These are phyloP conservation scores for Xylota segnis DNA, from an alignment of 2,888 invertebrate species.

Conservation along the genomic window DNA sequence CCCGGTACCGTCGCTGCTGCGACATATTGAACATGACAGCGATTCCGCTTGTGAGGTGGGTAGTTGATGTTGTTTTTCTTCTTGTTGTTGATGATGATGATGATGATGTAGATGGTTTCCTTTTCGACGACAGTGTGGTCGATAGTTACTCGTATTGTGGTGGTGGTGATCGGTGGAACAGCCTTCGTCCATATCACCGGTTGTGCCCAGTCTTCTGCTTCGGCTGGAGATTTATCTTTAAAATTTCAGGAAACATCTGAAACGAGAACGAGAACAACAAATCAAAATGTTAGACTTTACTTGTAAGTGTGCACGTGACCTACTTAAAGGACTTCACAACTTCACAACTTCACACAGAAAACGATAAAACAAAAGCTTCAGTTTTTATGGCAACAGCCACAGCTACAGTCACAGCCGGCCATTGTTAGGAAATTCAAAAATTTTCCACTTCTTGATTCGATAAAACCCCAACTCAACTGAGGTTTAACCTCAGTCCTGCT, in stretches of 20 bases:
- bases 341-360: neutral
- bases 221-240: slow-evolving; percentile 77
- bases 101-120: slow-evolving; percentile 41
- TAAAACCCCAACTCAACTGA: slow-evolving; percentile 24
- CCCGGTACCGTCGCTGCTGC: slow-evolving; percentile 28
- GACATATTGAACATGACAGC: slow-evolving; percentile 60
- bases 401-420: slow-evolving; percentile 30
- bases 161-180: slow-evolving; percentile 75
- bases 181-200: slow-evolving; percentile 79
- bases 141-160: slow-evolving; percentile 73
- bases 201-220: slow-evolving; percentile 73
- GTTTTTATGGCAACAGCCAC: slow-evolving; percentile 21
- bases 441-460: slow-evolving; percentile 19
- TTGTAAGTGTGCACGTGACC: too few relatives aligned
- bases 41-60: slow-evolving; percentile 64
- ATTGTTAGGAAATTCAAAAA: slow-evolving; percentile 44
- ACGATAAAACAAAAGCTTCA: neutral
- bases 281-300: slow-evolving; percentile 18
- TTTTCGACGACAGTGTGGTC: slow-evolving; percentile 71
- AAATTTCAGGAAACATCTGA: slow-evolving; percentile 78
- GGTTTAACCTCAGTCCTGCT: slow-evolving; percentile 15
- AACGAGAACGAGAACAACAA: slow-evolving; percentile 41
- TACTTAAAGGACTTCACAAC: slow-evolving; percentile 22
- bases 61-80: slow-evolving; percentile 20
- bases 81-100: neutral